These are phyloP conservation scores for Mus spretus DNA, from an alignment of 2,797 vertebrate species.

Conservation along the genomic window DNA sequence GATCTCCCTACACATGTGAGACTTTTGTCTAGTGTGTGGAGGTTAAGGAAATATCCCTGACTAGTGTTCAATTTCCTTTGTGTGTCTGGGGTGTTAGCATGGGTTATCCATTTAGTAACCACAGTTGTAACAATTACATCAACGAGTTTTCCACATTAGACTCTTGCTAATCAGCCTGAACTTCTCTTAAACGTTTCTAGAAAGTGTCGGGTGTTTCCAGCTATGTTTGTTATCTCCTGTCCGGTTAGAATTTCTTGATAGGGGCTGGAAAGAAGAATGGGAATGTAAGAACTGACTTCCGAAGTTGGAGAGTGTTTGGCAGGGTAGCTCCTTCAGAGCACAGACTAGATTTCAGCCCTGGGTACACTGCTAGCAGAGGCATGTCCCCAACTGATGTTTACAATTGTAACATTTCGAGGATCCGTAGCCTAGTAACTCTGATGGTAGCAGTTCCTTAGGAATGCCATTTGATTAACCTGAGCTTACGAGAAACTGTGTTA, in stretches of 20 bases:
- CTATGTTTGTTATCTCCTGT: not conserved
- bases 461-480: not conserved
- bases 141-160: not conserved
- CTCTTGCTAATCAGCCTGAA: not conserved
- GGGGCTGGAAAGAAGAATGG: conserved; percentile 56
- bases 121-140: too few relatives aligned
- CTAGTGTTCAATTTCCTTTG: not conserved
- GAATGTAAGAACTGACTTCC: conserved; percentile 59
- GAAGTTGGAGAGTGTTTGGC: conserved; percentile 56
- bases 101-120: not conserved
- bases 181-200: conserved; percentile 16
- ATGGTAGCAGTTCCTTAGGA: not conserved
- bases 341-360: conserved; percentile 66
- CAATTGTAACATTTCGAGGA: not conserved
- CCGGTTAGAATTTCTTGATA: not conserved
- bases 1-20: not conserved
- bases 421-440: not conserved
- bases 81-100: not conserved
- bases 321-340: conserved; percentile 68
- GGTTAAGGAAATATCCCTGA: not conserved
- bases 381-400: not conserved
- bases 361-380: conserved; percentile 72
- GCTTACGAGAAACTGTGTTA: not conserved
- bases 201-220: conserved; percentile 4
- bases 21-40: not conserved